Evolutionary conservation across 2,113 vertebrate genomes (phyloP), one percentile per base, ranked within the genome.

Genomic region (Phyllopteryx taeniolatus): DNA sequence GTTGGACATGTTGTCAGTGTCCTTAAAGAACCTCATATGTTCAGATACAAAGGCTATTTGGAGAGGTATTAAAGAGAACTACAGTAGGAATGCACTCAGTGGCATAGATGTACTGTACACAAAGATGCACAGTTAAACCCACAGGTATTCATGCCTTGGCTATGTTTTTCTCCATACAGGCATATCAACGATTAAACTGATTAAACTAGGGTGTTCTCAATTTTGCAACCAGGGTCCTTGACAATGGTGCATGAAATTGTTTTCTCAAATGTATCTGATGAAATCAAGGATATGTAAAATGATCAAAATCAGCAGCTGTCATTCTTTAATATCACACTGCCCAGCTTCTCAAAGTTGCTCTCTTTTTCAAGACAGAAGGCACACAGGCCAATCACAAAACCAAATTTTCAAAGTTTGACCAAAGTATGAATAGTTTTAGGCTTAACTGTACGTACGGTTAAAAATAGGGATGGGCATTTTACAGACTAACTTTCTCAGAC

Each of bases 21-120:
- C 74, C 81, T 66, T 70, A 68, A 68, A 66, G 60, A 86, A 81
- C 76, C 79, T 80, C 76, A 71, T 47, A 73, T 80, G 75, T 78
- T 70, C 68, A 31, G 33, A 53, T 44, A 51, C 79, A 67, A 78
- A 66, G 57, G 68, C 70, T 19, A 57, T 72, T 19, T 68, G 63
- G 66, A 66, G 53, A 74, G 56, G 66, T 56, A 71, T 13, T 56
- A 27, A 70, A 79, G 78, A 76, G 79, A 39, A 56, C 67, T 43
- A 39, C 35, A 39, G 35, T 39, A 73, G 42, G 70, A 78, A 74
- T 62, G 64, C 65, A 64, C 20, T 33, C 66, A 66, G 70, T 31
- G 63, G 73, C 27, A 39, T 54, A 27, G 44, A 65, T 51, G 59
- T 31, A 35, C 17, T 27, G 44, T 31, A 74, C 39, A 63, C 53